Conservation (phyloP, 2,113 vertebrate species). For the Archilochus colubris region DNA sequence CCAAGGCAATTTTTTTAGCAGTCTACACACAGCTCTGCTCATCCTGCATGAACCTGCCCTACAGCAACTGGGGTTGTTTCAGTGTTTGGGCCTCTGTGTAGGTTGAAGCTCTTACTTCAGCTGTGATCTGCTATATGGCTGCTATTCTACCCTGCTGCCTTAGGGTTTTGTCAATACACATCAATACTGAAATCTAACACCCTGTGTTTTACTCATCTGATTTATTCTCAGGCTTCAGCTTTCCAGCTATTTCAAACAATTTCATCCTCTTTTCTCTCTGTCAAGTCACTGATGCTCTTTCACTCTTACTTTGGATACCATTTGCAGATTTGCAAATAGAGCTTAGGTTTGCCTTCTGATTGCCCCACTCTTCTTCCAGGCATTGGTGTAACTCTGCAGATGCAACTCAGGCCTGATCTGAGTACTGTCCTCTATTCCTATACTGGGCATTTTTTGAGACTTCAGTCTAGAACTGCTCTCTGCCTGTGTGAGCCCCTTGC, state of each 20-base stretch:
- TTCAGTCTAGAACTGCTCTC: neutral
- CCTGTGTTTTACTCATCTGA: neutral
- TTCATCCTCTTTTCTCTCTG: neutral
- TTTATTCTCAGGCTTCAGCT: neutral
- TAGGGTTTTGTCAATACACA: neutral
- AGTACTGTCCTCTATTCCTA: neutral
- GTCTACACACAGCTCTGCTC: neutral
- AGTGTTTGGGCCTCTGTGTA: neutral
- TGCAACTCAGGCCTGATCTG: neutral
- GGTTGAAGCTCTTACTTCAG: neutral
- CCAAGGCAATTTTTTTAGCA: neutral
- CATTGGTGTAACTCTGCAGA: neutral
- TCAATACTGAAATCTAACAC: neutral
- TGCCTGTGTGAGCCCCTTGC: neutral
- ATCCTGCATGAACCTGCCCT: neutral
- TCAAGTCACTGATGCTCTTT: neutral
- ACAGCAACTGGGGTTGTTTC: neutral
- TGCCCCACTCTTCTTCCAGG: neutral
- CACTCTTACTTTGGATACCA: neutral
- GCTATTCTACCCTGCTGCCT: neutral
- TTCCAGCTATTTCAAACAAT: neutral
- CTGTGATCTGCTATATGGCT: neutral
- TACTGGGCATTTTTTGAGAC: neutral
- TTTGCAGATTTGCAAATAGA: neutral
- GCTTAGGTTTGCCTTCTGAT: neutral